phyloP scores from a whole-genome alignment of 2,113 vertebrate species.

The Hippocampus comes region DNA sequence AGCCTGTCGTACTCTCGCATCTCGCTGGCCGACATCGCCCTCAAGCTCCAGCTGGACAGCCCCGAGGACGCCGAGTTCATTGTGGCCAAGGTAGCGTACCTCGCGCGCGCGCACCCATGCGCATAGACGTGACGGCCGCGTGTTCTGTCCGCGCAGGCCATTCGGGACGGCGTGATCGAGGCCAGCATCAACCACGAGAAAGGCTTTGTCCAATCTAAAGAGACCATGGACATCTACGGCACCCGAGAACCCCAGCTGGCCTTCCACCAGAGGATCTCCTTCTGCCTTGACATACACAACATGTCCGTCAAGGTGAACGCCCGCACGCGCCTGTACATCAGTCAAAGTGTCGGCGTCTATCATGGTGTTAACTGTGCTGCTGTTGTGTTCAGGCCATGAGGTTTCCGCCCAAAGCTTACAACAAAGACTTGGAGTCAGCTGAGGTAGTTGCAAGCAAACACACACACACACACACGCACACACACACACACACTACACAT shows the following conservation, averaged over 20 bases:
- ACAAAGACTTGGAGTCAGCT: slow-evolving; percentile 98
- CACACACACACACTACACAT: too few relatives aligned
- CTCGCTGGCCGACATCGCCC: slow-evolving; percentile 92
- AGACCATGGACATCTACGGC: slow-evolving; percentile 95
- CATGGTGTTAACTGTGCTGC: not conserved
- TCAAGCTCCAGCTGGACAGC: slow-evolving; percentile 95
- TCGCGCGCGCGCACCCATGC: not conserved
- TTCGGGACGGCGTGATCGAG: slow-evolving; percentile 94
- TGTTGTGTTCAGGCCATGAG: slow-evolving; percentile 84
- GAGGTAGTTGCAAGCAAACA: slow-evolving; percentile 75
- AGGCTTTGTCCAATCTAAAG: slow-evolving; percentile 95
- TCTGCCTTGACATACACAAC: slow-evolving; percentile 98
- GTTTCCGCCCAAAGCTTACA: slow-evolving; percentile 97
- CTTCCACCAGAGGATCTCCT: slow-evolving; percentile 96
- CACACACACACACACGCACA: too few relatives aligned
- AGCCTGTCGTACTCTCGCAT: slow-evolving; percentile 97
- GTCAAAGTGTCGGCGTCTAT: not conserved
- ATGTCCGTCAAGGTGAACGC: slow-evolving; percentile 93
- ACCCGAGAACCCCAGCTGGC: slow-evolving; percentile 95
- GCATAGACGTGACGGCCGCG: not conserved
- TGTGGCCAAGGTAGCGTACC: slow-evolving; percentile 85
- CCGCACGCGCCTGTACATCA: not conserved
- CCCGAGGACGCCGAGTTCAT: slow-evolving; percentile 97
- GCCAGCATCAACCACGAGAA: slow-evolving; percentile 98
- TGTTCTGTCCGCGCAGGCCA: slow-evolving; percentile 75